Percentiles rank a stretch among this genome's conserved stretches.
These are phyloP conservation scores for Clarias gariepinus DNA, from an alignment of 2,113 vertebrate genomes.

Conservation along the genomic window DNA sequence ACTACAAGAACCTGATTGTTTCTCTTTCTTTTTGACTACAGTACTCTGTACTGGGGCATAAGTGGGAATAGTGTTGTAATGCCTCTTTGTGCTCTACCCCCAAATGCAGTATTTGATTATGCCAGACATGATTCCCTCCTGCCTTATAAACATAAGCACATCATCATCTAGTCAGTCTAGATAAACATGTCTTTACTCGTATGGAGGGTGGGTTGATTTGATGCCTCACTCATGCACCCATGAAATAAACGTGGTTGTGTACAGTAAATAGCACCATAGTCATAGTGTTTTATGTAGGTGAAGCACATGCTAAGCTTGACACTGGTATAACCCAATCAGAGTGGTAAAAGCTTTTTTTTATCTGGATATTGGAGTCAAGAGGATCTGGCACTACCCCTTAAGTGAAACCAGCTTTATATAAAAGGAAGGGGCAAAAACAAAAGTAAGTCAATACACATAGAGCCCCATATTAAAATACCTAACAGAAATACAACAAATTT, in stretches of 20 bases:
- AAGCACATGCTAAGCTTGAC: no score
- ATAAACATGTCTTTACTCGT: background rate
- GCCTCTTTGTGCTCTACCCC: background rate
- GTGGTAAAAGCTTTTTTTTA: no score
- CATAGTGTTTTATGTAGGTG: no score
- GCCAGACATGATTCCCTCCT: background rate
- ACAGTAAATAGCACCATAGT: no score
- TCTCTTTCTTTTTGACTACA: background rate
- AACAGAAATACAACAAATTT: no score
- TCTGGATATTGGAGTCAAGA: no score
- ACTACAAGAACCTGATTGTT: background rate
- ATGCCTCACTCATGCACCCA: background rate
- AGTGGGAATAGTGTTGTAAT: background rate
- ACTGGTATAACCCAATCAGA: no score
- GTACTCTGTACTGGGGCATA: background rate
- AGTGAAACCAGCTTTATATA: no score
- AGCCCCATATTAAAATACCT: no score
- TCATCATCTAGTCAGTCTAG: background rate
- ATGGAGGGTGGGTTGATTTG: background rate
- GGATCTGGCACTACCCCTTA: background rate
- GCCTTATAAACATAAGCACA: background rate
- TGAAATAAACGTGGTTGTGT: no score
- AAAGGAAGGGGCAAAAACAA: no score
- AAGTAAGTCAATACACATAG: no score
- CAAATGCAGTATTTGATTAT: background rate